Base-by-base conservation (phyloP, 1,140 invertebrate genomes). In the Proales similis region DNA sequence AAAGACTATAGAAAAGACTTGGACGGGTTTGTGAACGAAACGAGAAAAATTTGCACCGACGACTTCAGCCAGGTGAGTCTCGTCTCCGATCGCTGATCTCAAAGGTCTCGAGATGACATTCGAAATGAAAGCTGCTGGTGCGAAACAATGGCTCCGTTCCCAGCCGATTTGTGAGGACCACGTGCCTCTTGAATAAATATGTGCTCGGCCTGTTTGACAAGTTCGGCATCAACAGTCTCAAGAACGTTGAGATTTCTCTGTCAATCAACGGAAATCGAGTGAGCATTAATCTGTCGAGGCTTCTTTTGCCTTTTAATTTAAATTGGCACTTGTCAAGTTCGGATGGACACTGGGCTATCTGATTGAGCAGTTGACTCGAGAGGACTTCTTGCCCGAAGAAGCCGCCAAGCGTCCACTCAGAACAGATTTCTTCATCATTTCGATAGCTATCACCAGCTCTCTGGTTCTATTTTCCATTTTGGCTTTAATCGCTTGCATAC, bases 131-230 rank as follows among this genome's bases (percentile, higher is more conserved):
- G 48, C 14, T 53, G 3, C 6, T 20, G 14, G 48, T 22, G 2
- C 22, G 38, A 14, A 53, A 53, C 27, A 30, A 53, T 39, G 42
- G 42, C 38, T 53, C 42, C n/a, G 17, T 24, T 53, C 14, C 30
- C 22, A 19, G 14, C 22, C 38, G 38, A 38, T 36, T 36, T 53
- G 48, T 53, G 14, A 53, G 42, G 27, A 6, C 48, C 24, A 53
- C 48, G 17, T 53, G 48, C 22, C 42, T 53, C 42, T 53, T 53
- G 38, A 53, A 53, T 29, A 24, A 36, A 14, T 53, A 53, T 38
- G 11, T 53, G 12, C 22, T 53, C 4, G 26, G 12, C 20, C 22
- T 53, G 9, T 53, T 53, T 53, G 3, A 7, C n/a, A 53, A 33
- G 27, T 53, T 39, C 22, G 42, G 27, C 24, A 53, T 53, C n/a